phyloP scores from a whole-genome alignment of 2,797 vertebrate genomes.

The Hafferia zeledoni region DNA sequence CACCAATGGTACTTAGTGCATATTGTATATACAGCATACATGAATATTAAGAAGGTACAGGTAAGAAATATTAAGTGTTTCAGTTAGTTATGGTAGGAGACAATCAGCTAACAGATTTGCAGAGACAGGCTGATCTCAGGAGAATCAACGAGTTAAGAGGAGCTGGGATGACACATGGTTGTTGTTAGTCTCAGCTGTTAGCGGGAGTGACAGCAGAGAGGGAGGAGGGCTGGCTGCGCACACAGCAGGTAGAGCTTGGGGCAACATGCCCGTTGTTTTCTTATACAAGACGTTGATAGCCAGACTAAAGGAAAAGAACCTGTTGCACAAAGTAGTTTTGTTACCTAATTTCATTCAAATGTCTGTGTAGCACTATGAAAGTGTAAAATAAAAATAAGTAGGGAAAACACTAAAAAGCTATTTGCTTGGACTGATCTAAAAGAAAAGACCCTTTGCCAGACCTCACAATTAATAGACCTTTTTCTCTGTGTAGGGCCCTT shows the following conservation, averaged over 20 bases:
- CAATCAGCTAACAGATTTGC: slow-evolving; percentile 40
- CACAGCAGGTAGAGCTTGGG: slow-evolving; percentile 34
- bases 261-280: neutral
- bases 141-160: neutral
- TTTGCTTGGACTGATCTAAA: neutral
- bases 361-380: neutral
- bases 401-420: neutral
- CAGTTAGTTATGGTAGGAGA: slow-evolving; percentile 9
- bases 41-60: neutral
- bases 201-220: slow-evolving; percentile 11
- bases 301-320: neutral
- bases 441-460: neutral
- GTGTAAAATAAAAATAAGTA: neutral
- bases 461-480: neutral
- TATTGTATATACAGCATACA: neutral
- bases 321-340: neutral
- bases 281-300: neutral
- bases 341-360: neutral
- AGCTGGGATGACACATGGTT: slow-evolving; percentile 32
- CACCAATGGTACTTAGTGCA: neutral
- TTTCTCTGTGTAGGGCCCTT: neutral
- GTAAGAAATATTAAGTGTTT: slow-evolving; percentile 8
- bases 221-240: neutral
- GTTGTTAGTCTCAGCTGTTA: slow-evolving; percentile 15
- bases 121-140: neutral